Percentiles rank a stretch among this genome's conserved stretches.
Evolutionary conservation across 2,888 invertebrate genomes (phyloP).

Genomic region (Stictocephala bisonia): DNA sequence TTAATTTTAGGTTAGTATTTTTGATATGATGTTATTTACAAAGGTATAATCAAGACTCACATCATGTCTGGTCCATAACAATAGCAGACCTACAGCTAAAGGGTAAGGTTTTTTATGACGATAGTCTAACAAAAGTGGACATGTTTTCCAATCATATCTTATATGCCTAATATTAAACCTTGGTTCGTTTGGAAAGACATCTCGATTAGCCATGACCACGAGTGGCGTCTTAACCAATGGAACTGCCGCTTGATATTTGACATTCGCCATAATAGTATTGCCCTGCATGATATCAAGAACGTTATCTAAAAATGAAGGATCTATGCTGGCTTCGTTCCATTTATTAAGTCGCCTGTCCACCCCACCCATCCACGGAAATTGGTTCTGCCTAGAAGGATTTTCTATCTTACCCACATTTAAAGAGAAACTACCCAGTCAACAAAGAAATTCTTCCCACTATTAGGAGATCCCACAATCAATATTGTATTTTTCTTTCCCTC

Average conservation of each 20-base stretch:
- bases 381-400: not conserved
- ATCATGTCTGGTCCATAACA: too few relatives aligned
- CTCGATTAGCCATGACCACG: not conserved
- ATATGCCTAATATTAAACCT: not conserved
- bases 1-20: too few relatives aligned
- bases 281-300: not conserved
- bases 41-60: too few relatives aligned
- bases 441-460: slow-evolving; percentile 6
- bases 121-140: not conserved
- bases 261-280: too few relatives aligned
- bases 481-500: not conserved
- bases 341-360: not conserved
- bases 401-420: not conserved
- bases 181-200: not conserved
- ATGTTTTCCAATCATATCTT: not conserved
- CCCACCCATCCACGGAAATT: slow-evolving; percentile 16
- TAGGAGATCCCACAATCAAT: not conserved
- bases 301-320: not conserved
- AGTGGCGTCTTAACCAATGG: not conserved
- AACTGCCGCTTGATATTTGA: not conserved
- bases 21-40: too few relatives aligned
- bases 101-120: not conserved
- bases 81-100: too few relatives aligned
- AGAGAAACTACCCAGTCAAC: not conserved
- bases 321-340: slow-evolving; percentile 10